phyloP scores from a whole-genome alignment of 1,140 invertebrate genomes.

The Microplitis mediator region DNA sequence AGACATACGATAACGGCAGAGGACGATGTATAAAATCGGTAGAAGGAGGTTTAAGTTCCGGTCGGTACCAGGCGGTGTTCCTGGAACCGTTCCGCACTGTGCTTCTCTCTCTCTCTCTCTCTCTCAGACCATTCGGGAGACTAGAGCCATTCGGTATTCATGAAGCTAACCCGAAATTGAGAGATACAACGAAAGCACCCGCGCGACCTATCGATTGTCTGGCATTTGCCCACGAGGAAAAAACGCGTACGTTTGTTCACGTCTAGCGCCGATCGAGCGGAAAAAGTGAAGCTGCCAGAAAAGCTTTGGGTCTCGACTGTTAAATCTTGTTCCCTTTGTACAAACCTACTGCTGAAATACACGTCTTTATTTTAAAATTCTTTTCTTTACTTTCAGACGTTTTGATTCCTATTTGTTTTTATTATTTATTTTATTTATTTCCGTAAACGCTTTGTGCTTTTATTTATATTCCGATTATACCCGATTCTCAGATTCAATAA shows the following conservation, averaged over 20 bases:
- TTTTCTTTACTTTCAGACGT: neutral
- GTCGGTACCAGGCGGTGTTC: conserved; percentile 55
- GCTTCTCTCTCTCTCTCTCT: conserved; percentile 23
- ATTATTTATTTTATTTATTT: too few relatives aligned
- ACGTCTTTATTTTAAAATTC: neutral
- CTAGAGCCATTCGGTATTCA: conserved; percentile 53
- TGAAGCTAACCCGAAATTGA: conserved; percentile 57
- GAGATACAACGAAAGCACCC: conserved; percentile 54
- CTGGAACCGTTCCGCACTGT: conserved; percentile 46
- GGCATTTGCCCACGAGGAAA: conserved; percentile 48
- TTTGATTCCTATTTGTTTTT: neutral
- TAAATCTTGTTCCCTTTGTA: neutral
- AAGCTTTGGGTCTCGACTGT: neutral
- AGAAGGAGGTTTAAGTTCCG: neutral
- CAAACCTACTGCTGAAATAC: neutral
- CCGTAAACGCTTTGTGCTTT: too few relatives aligned
- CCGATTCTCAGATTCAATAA: too few relatives aligned
- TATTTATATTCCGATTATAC: too few relatives aligned
- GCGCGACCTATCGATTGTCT: conserved; percentile 57
- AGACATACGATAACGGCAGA: neutral
- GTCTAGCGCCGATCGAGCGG: conserved; percentile 24
- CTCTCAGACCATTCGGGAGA: conserved; percentile 27
- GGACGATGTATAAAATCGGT: neutral
- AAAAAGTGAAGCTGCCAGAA: conserved; percentile 17
- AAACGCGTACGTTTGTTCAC: conserved; percentile 48